phyloP scores from a whole-genome alignment of 2,113 vertebrate genomes.

The Stegostoma tigrinum region DNA sequence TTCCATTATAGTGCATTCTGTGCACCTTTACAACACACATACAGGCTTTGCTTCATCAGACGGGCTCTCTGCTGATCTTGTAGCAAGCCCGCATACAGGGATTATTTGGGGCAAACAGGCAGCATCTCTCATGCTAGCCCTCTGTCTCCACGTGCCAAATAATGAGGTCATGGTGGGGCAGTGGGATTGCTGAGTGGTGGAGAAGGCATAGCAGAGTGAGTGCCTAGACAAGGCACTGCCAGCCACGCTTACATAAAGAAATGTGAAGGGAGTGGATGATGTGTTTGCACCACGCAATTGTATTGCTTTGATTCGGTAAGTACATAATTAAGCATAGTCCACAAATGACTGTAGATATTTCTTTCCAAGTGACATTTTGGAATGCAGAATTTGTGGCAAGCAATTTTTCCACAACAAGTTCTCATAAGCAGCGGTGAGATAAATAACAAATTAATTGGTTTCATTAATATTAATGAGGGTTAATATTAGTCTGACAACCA shows the following conservation, averaged over 20 bases:
- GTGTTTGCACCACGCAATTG: neutral
- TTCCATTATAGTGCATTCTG: neutral
- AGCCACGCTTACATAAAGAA: neutral
- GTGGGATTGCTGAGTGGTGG: neutral
- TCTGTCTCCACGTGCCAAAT: neutral
- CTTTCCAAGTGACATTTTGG: neutral
- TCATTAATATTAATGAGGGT: neutral
- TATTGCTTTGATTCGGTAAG: neutral
- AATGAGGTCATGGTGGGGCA: neutral
- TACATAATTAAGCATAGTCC: no score
- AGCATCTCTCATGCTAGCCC: neutral
- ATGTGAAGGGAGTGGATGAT: neutral
- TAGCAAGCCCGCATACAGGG: neutral
- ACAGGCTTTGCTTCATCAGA: neutral
- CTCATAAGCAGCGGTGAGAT: no score
- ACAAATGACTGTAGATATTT: no score
- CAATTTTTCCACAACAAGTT: neutral
- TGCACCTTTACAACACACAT: neutral
- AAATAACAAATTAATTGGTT: neutral
- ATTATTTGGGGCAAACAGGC: neutral
- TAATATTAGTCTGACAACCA: neutral
- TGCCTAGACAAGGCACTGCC: neutral
- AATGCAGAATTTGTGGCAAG: neutral
- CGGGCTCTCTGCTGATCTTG: neutral
- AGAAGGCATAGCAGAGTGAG: neutral